Evolutionary conservation across 2,888 invertebrate genomes (phyloP).

Genomic region (Hirtodrosophila trivittata): DNA sequence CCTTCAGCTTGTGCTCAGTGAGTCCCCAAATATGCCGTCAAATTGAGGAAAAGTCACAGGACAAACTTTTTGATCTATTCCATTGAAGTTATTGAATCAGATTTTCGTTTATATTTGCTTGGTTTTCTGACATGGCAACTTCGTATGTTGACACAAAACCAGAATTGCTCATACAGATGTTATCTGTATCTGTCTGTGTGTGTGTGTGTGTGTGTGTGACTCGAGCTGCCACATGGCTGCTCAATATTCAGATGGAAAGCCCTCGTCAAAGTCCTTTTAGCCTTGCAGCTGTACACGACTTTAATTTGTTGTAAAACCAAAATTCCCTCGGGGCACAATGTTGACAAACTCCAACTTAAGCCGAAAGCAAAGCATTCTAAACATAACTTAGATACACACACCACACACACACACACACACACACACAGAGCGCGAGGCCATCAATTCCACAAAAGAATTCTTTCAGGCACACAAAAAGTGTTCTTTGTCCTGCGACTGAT

Average conservation of each 20-base stretch:
- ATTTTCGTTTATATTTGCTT: no score
- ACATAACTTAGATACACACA: conserved; percentile 28
- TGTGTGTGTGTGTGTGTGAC: conserved; percentile 1
- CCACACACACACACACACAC: conserved; percentile 16
- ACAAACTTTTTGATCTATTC: no score
- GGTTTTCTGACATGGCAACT: not conserved
- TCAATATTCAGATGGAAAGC: conserved; percentile 32
- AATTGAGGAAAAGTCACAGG: no score
- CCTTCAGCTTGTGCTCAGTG: no score
- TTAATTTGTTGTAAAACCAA: conserved; percentile 67
- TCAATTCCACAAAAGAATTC: conserved; percentile 72
- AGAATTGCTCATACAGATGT: conserved; percentile 1
- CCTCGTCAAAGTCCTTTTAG: conserved; percentile 47
- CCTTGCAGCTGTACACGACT: conserved; percentile 53
- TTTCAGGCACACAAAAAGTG: conserved; percentile 59
- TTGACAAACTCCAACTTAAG: conserved; percentile 8
- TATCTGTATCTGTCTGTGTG: not conserved
- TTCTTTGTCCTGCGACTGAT: conserved; percentile 36
- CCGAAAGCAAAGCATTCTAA: conserved; percentile 44
- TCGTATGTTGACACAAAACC: not conserved
- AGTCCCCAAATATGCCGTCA: no score
- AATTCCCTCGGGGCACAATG: conserved; percentile 8
- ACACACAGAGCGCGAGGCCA: conserved; percentile 43
- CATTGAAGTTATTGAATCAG: no score
- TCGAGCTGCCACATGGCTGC: conserved; percentile 56